Evolutionary conservation across 2,113 vertebrate genomes (phyloP).

Genomic region (Callipepla californica): DNA sequence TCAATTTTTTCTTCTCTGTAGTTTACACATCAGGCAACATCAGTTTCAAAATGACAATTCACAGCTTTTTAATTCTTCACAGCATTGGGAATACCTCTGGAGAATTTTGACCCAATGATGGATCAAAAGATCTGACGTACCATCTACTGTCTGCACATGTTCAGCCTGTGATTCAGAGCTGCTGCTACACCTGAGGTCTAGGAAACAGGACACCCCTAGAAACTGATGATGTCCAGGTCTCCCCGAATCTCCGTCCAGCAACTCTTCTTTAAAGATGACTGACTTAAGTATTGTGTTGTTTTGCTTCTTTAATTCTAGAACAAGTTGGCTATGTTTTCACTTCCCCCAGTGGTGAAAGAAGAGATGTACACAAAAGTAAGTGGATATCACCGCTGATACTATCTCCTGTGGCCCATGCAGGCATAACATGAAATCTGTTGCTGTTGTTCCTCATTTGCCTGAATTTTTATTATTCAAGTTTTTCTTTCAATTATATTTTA

Average conservation of each 20-base stretch:
- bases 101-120: not conserved
- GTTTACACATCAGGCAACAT: not conserved
- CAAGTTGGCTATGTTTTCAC: conserved; percentile 73
- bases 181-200: not conserved
- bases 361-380: conserved; percentile 52
- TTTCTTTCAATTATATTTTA: not conserved
- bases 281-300: not conserved
- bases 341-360: not conserved
- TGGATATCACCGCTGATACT: conserved; percentile 47
- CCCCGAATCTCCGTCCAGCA: not conserved
- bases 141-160: not conserved
- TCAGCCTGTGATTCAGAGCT: not conserved
- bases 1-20: not conserved
- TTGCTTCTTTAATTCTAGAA: conserved; percentile 50
- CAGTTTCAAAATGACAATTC: not conserved
- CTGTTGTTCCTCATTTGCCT: not conserved
- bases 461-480: not conserved
- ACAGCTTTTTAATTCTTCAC: not conserved
- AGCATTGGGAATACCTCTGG: not conserved
- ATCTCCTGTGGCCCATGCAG: conserved; percentile 81
- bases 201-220: not conserved
- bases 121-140: not conserved
- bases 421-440: conserved; percentile 34
- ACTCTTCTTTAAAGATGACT: not conserved
- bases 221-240: not conserved